These are phyloP conservation scores for Lamellibrachia columna DNA, from an alignment of 2,888 invertebrate species.

Conservation along the genomic window DNA sequence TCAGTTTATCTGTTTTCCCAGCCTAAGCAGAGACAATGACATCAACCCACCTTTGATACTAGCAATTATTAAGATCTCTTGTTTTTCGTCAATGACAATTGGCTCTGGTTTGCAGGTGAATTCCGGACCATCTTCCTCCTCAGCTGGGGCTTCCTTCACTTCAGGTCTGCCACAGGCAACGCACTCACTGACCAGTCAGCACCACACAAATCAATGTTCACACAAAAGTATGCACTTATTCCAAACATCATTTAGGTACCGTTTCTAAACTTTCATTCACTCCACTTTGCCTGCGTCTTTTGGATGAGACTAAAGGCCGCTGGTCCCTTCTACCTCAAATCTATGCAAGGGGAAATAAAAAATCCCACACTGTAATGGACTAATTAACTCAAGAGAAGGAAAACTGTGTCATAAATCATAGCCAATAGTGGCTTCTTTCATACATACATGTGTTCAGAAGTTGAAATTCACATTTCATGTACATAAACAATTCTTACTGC, in stretches of 20 bases:
- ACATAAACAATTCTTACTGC: background rate
- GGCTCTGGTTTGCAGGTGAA: conserved; percentile 32
- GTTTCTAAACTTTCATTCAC: too few species aligned
- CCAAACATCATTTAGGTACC: too few species aligned
- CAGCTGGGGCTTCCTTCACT: background rate
- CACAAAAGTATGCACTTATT: too few species aligned
- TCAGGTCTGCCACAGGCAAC: background rate
- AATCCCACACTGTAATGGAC: too few species aligned
- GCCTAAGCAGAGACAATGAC: background rate
- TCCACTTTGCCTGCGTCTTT: background rate
- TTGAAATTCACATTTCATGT: background rate
- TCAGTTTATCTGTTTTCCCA: too few species aligned
- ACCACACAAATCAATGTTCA: background rate
- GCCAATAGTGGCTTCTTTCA: background rate
- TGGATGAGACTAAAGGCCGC: background rate
- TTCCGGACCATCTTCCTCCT: conserved; percentile 30
- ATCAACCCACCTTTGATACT: conserved; percentile 24
- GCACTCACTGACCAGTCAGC: background rate
- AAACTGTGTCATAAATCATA: too few species aligned
- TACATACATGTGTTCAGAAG: background rate
- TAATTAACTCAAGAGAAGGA: too few species aligned
- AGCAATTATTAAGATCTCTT: conserved; percentile 22
- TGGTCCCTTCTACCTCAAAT: background rate
- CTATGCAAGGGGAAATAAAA: background rate
- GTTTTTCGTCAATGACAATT: conserved; percentile 32